Conservation (phyloP, 2,888 invertebrate species). For the Plutella xylostella region DNA sequence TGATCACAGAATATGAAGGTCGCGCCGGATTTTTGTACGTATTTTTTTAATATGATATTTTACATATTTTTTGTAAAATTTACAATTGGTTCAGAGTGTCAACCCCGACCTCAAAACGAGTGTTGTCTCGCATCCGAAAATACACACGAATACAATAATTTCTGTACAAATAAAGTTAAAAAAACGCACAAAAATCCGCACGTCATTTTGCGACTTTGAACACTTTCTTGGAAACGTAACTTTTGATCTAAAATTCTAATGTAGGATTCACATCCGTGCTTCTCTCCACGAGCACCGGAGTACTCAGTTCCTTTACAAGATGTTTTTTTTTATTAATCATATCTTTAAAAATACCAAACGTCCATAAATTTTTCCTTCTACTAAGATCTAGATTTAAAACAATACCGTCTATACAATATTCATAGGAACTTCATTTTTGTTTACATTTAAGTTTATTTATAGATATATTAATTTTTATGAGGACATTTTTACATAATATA, state of each 20-base stretch:
- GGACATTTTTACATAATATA: constrained; percentile 65
- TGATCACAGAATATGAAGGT: constrained; percentile 56
- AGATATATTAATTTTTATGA: constrained; percentile 65
- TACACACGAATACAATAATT: neutral
- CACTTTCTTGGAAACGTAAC: constrained; percentile 68
- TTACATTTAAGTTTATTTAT: constrained; percentile 63
- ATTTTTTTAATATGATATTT: constrained; percentile 17
- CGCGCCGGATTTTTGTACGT: constrained; percentile 30
- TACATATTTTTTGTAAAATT: neutral
- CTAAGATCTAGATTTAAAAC: constrained; percentile 69
- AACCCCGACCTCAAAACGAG: neutral
- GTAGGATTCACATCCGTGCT: constrained; percentile 68
- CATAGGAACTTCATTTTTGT: constrained; percentile 71
- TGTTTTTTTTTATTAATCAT: constrained; percentile 48
- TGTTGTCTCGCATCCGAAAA: neutral
- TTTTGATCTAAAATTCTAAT: constrained; percentile 61
- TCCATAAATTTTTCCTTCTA: constrained; percentile 66
- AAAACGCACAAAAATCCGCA: constrained; percentile 30
- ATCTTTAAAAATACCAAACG: constrained; percentile 67
- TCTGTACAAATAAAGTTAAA: neutral
- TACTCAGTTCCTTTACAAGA: constrained; percentile 54
- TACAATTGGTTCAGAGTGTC: neutral
- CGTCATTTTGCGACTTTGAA: constrained; percentile 39
- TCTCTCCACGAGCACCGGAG: constrained; percentile 37
- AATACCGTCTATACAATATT: constrained; percentile 69